phyloP scores from a whole-genome alignment of 2,797 vertebrate genomes.

The Urophycis tenuis region DNA sequence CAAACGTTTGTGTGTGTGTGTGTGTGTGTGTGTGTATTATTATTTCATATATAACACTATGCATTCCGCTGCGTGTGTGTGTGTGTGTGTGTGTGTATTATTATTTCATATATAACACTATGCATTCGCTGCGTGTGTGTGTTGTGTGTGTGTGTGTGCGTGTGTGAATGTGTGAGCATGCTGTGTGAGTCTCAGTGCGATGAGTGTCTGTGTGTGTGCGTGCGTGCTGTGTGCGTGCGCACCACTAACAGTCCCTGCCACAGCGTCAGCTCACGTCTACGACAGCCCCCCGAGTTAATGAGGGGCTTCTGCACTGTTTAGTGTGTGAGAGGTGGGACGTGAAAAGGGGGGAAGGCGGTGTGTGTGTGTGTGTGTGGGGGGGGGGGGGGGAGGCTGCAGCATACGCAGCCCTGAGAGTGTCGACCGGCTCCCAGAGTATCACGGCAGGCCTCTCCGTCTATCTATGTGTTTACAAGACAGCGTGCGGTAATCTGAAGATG shows the following conservation, averaged over 20 bases:
- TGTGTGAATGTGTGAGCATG: neutral
- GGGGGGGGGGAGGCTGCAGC: slow-evolving; percentile 11
- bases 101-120: too few relatives aligned
- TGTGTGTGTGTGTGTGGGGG: slow-evolving; percentile 13
- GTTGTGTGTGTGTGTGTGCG: neutral
- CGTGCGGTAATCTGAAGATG: slow-evolving; percentile 52
- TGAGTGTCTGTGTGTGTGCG: too few relatives aligned
- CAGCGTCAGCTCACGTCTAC: neutral
- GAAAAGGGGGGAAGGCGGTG: slow-evolving; percentile 28
- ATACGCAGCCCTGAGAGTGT: slow-evolving; percentile 33
- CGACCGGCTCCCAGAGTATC: slow-evolving; percentile 23
- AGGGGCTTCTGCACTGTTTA: slow-evolving; percentile 47
- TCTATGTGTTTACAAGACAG: slow-evolving; percentile 41
- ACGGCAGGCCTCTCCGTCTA: slow-evolving; percentile 19
- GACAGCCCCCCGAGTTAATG: slow-evolving; percentile 47
- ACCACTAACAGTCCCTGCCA: too few relatives aligned
- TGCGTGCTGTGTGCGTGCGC: too few relatives aligned
- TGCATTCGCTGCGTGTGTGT: neutral
- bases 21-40: neutral
- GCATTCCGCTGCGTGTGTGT: neutral
- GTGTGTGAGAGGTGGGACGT: slow-evolving; percentile 50
- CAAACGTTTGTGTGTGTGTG: neutral
- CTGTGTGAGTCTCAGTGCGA: too few relatives aligned
- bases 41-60: too few relatives aligned
- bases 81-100: neutral